Percentiles rank a stretch among this genome's conserved stretches.
Conservation (phyloP, 2,888 invertebrate species). For the Aporophyla nigra region DNA sequence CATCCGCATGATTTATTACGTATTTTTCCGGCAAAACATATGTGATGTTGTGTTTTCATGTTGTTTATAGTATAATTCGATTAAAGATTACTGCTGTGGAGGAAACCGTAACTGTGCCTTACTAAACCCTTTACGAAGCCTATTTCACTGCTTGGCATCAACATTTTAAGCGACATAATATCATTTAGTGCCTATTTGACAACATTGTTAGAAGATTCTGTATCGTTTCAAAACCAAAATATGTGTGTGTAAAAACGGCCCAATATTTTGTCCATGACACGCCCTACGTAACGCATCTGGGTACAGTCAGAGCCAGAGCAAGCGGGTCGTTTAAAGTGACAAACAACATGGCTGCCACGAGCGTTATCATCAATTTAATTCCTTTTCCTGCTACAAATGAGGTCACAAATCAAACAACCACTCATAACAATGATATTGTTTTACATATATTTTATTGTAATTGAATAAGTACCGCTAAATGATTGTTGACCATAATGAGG, state of each 20-base stretch:
- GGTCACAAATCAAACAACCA: constrained; percentile 86
- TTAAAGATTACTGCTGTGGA: neutral
- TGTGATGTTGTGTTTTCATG: constrained; percentile 16
- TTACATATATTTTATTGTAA: constrained; percentile 56
- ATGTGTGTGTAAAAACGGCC: neutral
- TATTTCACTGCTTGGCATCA: neutral
- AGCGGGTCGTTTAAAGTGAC: constrained; percentile 69
- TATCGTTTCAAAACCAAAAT: constrained; percentile 3
- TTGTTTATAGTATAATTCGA: constrained; percentile 3
- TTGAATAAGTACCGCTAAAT: constrained; percentile 47
- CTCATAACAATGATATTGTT: constrained; percentile 72
- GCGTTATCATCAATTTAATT: constrained; percentile 88
- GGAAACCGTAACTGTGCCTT: neutral
- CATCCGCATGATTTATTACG: neutral
- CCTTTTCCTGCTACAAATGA: constrained; percentile 89
- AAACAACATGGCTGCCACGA: constrained; percentile 78
- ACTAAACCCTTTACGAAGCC: neutral
- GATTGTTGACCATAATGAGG: constrained; percentile 57
- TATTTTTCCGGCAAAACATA: constrained; percentile 1
- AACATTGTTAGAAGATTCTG: neutral
- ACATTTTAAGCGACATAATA: too few relatives aligned
- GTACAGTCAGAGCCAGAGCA: constrained; percentile 54
- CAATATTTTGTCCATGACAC: constrained; percentile 53
- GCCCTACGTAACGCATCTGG: constrained; percentile 59
- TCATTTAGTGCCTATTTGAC: neutral